Evolutionary conservation across 2,888 invertebrate genomes (phyloP).

Genomic region (Lasioglossum pauxillum): DNA sequence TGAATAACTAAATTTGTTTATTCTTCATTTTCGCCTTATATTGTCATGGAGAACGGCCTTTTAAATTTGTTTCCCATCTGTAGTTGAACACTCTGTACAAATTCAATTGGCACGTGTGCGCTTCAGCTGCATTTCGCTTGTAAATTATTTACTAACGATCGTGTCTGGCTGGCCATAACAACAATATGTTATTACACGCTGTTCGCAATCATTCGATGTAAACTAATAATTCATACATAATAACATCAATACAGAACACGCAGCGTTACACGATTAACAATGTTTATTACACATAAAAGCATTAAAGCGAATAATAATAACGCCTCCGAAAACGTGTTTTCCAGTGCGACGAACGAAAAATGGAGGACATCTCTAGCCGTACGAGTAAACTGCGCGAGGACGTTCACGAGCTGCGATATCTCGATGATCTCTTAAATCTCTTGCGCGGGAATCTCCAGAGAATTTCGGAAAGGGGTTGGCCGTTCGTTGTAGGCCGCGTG

Average conservation of each 20-base stretch:
- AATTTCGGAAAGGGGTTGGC: conserved; percentile 81
- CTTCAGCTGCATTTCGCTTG: neutral
- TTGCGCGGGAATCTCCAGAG: conserved; percentile 79
- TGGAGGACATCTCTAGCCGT: conserved; percentile 73
- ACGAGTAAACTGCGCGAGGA: conserved; percentile 76
- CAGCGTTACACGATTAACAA: neutral
- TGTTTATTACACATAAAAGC: neutral
- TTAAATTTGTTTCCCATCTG: no score
- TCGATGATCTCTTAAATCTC: conserved; percentile 80
- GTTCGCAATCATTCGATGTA: neutral
- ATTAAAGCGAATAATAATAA: neutral
- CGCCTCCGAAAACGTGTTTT: conserved; percentile 24
- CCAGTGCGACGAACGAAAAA: conserved; percentile 78
- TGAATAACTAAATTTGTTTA: no score
- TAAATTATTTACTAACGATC: neutral
- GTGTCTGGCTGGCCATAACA: neutral
- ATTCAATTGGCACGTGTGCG: neutral
- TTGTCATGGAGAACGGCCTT: no score
- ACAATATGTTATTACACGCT: neutral
- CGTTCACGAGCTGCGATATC: conserved; percentile 77
- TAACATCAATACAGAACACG: neutral
- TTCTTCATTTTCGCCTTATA: no score
- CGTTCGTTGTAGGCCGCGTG: conserved; percentile 77
- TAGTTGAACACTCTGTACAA: neutral
- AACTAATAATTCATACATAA: conserved; percentile 6